Evolutionary conservation across 2,797 vertebrate genomes (phyloP).

Genomic region (Nyctibius grandis): DNA sequence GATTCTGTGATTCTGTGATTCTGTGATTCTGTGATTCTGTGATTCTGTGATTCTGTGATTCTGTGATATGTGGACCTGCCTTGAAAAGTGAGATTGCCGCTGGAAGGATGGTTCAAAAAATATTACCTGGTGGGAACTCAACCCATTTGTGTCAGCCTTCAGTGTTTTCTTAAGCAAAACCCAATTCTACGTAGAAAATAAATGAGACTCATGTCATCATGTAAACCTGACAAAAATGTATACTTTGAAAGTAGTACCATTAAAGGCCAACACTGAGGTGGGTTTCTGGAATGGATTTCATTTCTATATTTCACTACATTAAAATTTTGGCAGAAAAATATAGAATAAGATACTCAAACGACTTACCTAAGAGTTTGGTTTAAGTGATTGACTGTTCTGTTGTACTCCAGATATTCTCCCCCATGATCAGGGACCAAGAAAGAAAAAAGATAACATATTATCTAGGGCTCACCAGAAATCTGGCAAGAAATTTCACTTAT

Average conservation of each 20-base stretch:
- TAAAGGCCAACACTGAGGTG: not conserved
- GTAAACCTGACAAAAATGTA: not conserved
- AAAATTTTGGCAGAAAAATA: not conserved
- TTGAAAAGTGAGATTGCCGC: not conserved
- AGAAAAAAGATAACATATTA: not conserved
- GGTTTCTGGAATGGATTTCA: not conserved
- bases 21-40: no score
- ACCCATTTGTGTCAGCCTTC: not conserved
- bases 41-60: no score
- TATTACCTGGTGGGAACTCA: not conserved
- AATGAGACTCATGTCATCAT: not conserved
- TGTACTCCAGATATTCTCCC: not conserved
- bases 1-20: no score
- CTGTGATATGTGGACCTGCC: not conserved
- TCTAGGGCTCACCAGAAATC: not conserved
- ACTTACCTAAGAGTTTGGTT: not conserved
- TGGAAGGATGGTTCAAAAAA: not conserved
- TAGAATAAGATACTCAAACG: not conserved
- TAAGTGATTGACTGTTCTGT: not conserved
- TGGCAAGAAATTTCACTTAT: not conserved
- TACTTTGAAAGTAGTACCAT: not conserved
- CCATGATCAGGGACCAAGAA: not conserved
- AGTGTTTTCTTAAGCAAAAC: not conserved
- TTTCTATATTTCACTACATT: not conserved
- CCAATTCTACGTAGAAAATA: not conserved